Conservation (phyloP, 2,113 vertebrate genomes). For the Saccopteryx leptura region DNA sequence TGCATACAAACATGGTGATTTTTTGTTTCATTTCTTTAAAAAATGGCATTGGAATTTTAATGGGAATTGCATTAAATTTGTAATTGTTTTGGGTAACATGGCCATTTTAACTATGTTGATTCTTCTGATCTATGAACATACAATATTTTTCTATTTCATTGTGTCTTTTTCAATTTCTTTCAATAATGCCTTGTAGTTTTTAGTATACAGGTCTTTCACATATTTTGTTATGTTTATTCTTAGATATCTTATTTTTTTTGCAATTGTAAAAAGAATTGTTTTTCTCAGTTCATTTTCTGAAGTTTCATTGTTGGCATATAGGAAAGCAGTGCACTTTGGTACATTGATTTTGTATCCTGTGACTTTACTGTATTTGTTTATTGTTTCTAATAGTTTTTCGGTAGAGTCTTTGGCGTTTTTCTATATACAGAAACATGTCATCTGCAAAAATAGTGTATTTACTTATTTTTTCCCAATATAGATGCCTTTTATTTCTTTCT, state of each 20-base stretch:
- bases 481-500: neutral
- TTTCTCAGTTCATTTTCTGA: neutral
- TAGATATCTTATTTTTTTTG: neutral
- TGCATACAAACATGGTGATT: neutral
- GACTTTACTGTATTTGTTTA: neutral
- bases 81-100: neutral
- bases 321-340: neutral
- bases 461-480: neutral
- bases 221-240: neutral
- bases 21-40: neutral
- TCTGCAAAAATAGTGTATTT: neutral
- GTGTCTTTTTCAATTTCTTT: neutral
- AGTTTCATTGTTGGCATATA: neutral
- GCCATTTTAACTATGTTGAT: neutral
- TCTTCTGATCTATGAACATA: neutral
- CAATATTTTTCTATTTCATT: neutral
- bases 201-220: neutral
- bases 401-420: neutral
- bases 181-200: neutral
- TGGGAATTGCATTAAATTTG: neutral
- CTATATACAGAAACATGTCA: neutral
- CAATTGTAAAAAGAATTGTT: neutral
- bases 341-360: neutral
- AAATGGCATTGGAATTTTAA: neutral
- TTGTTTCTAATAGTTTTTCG: neutral